Percentiles rank a stretch among this genome's conserved stretches.
These are phyloP conservation scores for Rhabdomys dilectus DNA, from an alignment of 2,113 vertebrate species.

Conservation along the genomic window DNA sequence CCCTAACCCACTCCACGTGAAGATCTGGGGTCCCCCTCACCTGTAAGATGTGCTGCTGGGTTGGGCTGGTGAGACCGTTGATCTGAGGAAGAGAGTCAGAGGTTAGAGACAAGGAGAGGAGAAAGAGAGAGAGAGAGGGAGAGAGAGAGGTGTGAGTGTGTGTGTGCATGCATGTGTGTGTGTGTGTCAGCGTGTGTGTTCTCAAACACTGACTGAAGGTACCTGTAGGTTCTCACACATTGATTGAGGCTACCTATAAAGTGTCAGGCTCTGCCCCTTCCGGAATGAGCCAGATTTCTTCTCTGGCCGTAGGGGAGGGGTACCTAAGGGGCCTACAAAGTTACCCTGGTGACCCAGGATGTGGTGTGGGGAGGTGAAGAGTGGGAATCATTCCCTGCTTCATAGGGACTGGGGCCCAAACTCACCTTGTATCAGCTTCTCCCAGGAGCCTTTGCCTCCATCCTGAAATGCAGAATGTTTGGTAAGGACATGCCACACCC, in stretches of 20 bases:
- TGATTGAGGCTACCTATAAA: neutral
- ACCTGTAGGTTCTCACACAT: no score
- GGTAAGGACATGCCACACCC: neutral
- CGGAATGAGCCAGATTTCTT: conserved; percentile 71
- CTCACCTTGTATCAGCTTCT: conserved; percentile 75
- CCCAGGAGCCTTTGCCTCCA: neutral
- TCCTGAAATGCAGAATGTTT: conserved; percentile 64
- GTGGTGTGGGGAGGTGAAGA: neutral
- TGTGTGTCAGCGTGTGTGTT: neutral
- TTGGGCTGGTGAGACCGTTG: conserved; percentile 6
- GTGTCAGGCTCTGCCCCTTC: conserved; percentile 44
- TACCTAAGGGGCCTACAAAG: conserved; percentile 60
- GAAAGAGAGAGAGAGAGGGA: no score
- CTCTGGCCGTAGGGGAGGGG: conserved; percentile 56
- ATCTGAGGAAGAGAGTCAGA: conserved; percentile 64
- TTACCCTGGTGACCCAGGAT: neutral
- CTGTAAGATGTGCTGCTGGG: conserved; percentile 84
- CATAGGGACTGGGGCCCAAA: neutral
- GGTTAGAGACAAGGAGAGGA: conserved; percentile 5
- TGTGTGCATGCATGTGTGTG: neutral
- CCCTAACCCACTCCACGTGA: accelerated
- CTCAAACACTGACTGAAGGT: no score
- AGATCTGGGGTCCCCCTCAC: conserved; percentile 49
- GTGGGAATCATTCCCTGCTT: neutral
- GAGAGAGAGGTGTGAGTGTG: neutral